phyloP scores from a whole-genome alignment of 2,113 vertebrate species.

The Zingel zingel region DNA sequence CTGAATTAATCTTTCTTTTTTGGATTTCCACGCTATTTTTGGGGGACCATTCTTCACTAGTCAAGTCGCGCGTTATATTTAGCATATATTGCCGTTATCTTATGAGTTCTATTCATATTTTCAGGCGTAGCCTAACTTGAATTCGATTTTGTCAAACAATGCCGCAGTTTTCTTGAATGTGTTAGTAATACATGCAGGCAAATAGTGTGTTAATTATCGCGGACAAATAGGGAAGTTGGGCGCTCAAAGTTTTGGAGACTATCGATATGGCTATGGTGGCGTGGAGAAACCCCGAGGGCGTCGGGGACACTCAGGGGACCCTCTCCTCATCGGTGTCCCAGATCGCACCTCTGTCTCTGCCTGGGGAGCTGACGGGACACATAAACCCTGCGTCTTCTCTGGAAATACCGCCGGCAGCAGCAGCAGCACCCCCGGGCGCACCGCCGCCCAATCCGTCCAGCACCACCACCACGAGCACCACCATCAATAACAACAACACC shows the following conservation, averaged over 20 bases:
- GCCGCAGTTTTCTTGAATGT: conserved; percentile 24
- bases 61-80: conserved; percentile 40
- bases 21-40: conserved; percentile 56
- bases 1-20: conserved; percentile 60
- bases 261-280: conserved; percentile 98
- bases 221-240: conserved; percentile 58
- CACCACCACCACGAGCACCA: conserved; percentile 84
- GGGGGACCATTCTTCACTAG: conserved; percentile 46
- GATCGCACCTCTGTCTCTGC: conserved; percentile 85
- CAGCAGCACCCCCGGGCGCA: conserved; percentile 89
- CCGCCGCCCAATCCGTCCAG: conserved; percentile 86
- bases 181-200: conserved; percentile 15
- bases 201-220: conserved; percentile 36
- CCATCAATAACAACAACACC: conserved; percentile 81
- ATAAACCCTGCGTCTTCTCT: conserved; percentile 72
- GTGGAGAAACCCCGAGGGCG: conserved; percentile 96
- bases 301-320: conserved; percentile 91
- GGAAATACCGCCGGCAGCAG: conserved; percentile 87
- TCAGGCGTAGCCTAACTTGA: not conserved
- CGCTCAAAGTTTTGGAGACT: conserved; percentile 87
- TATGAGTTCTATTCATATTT: not conserved
- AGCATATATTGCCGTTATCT: conserved; percentile 4
- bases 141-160: conserved; percentile 34
- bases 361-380: conserved; percentile 76
- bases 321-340: conserved; percentile 92